These are phyloP conservation scores for Canis aureus DNA, from an alignment of 2,113 vertebrate genomes.

Conservation along the genomic window DNA sequence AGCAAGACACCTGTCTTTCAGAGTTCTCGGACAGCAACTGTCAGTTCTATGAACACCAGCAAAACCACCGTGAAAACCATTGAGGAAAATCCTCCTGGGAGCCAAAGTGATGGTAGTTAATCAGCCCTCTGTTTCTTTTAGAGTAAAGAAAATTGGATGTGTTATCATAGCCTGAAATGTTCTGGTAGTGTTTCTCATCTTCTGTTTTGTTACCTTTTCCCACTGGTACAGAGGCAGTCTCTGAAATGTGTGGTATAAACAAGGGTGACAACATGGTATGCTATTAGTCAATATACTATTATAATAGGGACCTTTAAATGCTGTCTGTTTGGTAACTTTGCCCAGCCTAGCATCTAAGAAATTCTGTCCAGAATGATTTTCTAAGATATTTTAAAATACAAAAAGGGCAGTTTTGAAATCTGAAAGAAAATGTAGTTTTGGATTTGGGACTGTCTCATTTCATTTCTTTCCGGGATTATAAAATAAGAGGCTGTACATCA, in stretches of 20 bases:
- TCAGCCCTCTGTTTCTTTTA: conserved; percentile 21
- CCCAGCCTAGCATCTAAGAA: conserved; percentile 14
- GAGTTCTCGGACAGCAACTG: conserved; percentile 90
- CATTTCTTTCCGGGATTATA: background rate
- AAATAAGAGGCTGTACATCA: background rate
- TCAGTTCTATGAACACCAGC: conserved; percentile 89
- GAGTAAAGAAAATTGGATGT: conserved; percentile 38
- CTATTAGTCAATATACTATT: background rate
- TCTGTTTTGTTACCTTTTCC: background rate
- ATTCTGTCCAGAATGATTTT: background rate
- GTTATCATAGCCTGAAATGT: background rate
- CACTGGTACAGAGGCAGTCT: background rate
- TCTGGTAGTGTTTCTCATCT: background rate
- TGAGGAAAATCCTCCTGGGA: conserved; percentile 89
- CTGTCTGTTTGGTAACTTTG: background rate
- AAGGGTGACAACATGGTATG: background rate
- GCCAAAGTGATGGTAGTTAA: conserved; percentile 91
- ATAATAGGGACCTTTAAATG: background rate
- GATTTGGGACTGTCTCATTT: background rate
- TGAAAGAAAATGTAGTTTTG: background rate
- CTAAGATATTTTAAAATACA: background rate
- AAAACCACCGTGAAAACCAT: conserved; percentile 88
- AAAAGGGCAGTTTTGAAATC: background rate
- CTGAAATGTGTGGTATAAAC: background rate
- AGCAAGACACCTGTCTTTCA: conserved; percentile 86